A percentile compares a stretch with the other conserved stretches of the same genome.
phyloP scores from a whole-genome alignment of 2,113 vertebrate genomes.

The Mellivora capensis region DNA sequence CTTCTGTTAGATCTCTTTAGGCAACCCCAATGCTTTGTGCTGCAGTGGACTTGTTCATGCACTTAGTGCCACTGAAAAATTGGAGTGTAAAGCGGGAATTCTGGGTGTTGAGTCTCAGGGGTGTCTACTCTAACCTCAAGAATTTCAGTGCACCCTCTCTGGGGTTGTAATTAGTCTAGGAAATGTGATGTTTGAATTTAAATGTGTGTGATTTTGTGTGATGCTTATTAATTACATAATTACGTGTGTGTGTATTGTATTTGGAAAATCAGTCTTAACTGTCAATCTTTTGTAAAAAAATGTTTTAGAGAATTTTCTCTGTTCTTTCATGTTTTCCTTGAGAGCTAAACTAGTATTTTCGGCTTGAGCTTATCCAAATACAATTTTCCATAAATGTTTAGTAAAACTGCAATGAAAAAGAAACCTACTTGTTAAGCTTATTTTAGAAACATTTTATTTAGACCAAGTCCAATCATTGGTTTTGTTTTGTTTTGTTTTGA shows the following conservation, averaged over 20 bases:
- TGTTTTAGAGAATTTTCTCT: constrained; percentile 33
- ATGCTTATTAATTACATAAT: neutral
- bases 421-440: constrained; percentile 30
- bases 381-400: constrained; percentile 19
- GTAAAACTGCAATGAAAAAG: constrained; percentile 32
- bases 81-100: neutral
- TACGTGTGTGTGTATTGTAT: neutral
- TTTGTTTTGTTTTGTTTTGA: neutral
- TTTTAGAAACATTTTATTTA: constrained; percentile 56
- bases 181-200: constrained; percentile 33
- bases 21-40: neutral
- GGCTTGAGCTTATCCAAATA: constrained; percentile 8
- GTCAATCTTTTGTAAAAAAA: neutral
- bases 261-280: constrained; percentile 39
- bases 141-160: neutral
- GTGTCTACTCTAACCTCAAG: neutral
- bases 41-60: neutral
- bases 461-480: neutral
- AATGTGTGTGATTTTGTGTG: constrained; percentile 5
- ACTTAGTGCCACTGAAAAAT: neutral
- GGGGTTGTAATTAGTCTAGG: neutral
- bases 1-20: constrained; percentile 3
- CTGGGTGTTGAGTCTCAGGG: neutral
- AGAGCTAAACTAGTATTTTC: constrained; percentile 19
- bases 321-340: constrained; percentile 41